These are phyloP conservation scores for Tuberolachnus salignus DNA, from an alignment of 2,888 invertebrate species.

Conservation along the genomic window DNA sequence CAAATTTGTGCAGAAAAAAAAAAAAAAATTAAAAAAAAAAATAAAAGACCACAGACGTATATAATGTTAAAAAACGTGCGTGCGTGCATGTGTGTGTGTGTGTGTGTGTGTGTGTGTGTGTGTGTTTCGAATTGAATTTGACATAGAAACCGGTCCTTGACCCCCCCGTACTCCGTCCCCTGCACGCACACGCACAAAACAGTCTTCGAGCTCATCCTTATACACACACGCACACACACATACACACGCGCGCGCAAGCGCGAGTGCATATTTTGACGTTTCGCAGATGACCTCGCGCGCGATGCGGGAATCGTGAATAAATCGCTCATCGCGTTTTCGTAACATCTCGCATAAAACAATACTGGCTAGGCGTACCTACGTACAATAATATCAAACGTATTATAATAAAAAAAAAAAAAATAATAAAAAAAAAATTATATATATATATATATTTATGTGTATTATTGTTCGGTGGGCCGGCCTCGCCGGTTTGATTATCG, in stretches of 20 bases:
- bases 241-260: background rate
- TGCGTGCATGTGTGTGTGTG: background rate
- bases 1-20: slow-evolving; percentile 14
- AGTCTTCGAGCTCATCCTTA: too few species aligned
- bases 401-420: too few species aligned
- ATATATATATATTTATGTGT: background rate
- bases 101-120: slow-evolving; percentile 1
- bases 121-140: slow-evolving; percentile 56
- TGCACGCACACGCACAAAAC: background rate
- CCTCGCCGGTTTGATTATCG: too few species aligned
- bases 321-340: slow-evolving; percentile 1
- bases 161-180: slow-evolving; percentile 35
- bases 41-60: slow-evolving; percentile 23
- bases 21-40: background rate
- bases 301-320: slow-evolving; percentile 23
- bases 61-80: too few species aligned
- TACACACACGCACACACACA: background rate
- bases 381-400: too few species aligned
- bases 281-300: slow-evolving; percentile 50
- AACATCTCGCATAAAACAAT: slow-evolving; percentile 9
- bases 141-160: slow-evolving; percentile 57
- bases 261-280: slow-evolving; percentile 55
- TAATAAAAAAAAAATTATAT: background rate
- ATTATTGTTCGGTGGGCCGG: too few species aligned
- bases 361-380: background rate